Percentiles rank a stretch among this genome's conserved stretches.
Conservation (phyloP, 64 coral and sea anemone genomes). For the Pocillopora verrucosa region DNA sequence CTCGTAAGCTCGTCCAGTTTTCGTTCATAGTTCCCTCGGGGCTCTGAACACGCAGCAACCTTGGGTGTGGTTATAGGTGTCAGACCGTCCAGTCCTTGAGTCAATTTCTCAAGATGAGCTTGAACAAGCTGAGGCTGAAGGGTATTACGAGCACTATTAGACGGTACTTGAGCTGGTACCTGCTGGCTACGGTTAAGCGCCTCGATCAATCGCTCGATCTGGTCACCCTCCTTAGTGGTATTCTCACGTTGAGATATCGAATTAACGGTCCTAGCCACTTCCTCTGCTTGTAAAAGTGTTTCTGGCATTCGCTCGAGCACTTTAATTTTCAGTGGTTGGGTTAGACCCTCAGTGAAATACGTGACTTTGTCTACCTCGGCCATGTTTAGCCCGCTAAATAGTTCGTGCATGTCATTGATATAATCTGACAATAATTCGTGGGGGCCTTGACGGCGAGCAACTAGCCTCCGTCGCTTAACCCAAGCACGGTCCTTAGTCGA, state of each 20-base stretch:
- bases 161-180: neutral
- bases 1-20: neutral
- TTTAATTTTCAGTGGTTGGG: neutral
- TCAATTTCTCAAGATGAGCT: too few relatives aligned
- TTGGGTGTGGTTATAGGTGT: neutral
- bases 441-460: constrained; percentile 4
- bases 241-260: neutral
- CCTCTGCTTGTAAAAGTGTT: constrained; percentile 5
- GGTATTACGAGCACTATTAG: neutral
- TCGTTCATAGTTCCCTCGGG: neutral
- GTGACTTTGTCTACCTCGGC: constrained; percentile 11
- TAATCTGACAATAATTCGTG: neutral
- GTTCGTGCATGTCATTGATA: constrained; percentile 15
- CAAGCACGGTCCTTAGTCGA: neutral
- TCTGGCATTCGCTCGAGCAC: constrained; percentile 1
- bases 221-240: neutral
- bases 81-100: neutral
- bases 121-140: too few relatives aligned
- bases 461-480: neutral
- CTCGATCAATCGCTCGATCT: neutral
- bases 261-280: neutral
- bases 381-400: constrained; percentile 8
- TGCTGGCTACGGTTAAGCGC: neutral
- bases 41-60: neutral
- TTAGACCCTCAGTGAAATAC: neutral